These are phyloP conservation scores for Eumerus sabulonum DNA, from an alignment of 2,888 invertebrate genomes.

Conservation along the genomic window DNA sequence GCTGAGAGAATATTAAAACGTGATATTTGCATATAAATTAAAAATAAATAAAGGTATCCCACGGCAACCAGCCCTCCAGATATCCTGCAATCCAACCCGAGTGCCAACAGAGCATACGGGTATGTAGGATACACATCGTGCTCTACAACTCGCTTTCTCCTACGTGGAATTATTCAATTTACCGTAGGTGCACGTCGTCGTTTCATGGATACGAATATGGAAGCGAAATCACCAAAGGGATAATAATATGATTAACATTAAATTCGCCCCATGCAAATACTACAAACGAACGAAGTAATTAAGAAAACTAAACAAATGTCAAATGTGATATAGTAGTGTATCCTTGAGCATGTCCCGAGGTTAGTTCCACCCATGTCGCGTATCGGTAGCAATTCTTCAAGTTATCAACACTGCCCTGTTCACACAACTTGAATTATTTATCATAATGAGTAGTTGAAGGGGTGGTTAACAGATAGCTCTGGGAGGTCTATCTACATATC, in stretches of 20 bases:
- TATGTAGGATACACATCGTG: neutral
- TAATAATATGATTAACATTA: slow-evolving; percentile 65
- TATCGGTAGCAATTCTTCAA: too few species aligned
- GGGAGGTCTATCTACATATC: too few species aligned
- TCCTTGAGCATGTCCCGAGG: slow-evolving; percentile 9
- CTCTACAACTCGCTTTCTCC: slow-evolving; percentile 12
- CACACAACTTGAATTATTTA: too few species aligned
- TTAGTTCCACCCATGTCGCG: too few species aligned
- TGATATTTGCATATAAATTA: slow-evolving; percentile 69
- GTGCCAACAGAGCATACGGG: neutral
- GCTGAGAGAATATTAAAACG: slow-evolving; percentile 67
- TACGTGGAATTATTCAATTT: slow-evolving; percentile 57
- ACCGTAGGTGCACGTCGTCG: slow-evolving; percentile 49
- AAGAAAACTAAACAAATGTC: slow-evolving; percentile 59
- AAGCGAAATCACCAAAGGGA: slow-evolving; percentile 35
- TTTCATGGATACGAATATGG: slow-evolving; percentile 2
- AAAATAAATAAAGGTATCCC: slow-evolving; percentile 65
- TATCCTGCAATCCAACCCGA: neutral
- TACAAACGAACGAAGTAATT: slow-evolving; percentile 50
- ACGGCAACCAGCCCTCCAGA: slow-evolving; percentile 8
- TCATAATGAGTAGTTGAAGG: too few species aligned
- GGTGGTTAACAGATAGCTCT: slow-evolving; percentile 9
- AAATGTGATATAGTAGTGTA: slow-evolving; percentile 22
- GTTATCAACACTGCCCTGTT: too few species aligned
- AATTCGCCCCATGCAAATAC: slow-evolving; percentile 51